Evolutionary conservation across 2,113 vertebrate species (phyloP).

Genomic region (Condylura cristata): DNA sequence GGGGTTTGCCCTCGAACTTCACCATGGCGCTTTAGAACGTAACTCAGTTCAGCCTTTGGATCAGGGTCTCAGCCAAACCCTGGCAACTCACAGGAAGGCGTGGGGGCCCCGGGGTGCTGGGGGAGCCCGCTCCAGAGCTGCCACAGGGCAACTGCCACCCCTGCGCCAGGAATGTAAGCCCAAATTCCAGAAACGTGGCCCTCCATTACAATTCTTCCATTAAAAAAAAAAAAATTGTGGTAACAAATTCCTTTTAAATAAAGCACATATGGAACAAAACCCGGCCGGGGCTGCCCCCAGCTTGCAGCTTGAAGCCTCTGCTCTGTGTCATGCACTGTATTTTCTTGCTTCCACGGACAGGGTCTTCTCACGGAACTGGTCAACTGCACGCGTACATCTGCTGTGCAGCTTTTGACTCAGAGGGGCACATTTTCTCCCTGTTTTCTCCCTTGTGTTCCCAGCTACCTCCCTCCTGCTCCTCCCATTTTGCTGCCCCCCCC

Average conservation of each 20-base stretch:
- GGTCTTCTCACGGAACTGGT: fast-evolving
- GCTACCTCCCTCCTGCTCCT: no score
- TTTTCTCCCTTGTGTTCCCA: background rate
- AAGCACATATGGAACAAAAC: background rate
- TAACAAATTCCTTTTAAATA: background rate
- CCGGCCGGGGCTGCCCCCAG: fast-evolving
- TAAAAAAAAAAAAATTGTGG: background rate
- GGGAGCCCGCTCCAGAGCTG: fast-evolving
- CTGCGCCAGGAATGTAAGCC: background rate
- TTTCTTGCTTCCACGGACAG: fast-evolving
- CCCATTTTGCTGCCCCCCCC: background rate
- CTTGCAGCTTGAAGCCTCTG: fast-evolving
- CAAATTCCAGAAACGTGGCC: background rate
- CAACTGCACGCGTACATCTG: background rate
- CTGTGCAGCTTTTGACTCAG: background rate
- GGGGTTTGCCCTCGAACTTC: fast-evolving
- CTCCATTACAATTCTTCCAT: background rate
- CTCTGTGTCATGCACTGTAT: fast-evolving
- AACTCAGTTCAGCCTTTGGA: background rate
- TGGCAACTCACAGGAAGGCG: background rate
- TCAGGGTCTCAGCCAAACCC: background rate
- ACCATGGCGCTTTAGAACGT: no score
- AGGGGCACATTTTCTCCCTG: background rate
- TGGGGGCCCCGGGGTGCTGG: fast-evolving
- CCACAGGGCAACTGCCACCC: background rate